A percentile compares a stretch with the other conserved stretches of the same genome.
Evolutionary conservation across 2,797 vertebrate species (phyloP).

Genomic region (Erethizon dorsatum): DNA sequence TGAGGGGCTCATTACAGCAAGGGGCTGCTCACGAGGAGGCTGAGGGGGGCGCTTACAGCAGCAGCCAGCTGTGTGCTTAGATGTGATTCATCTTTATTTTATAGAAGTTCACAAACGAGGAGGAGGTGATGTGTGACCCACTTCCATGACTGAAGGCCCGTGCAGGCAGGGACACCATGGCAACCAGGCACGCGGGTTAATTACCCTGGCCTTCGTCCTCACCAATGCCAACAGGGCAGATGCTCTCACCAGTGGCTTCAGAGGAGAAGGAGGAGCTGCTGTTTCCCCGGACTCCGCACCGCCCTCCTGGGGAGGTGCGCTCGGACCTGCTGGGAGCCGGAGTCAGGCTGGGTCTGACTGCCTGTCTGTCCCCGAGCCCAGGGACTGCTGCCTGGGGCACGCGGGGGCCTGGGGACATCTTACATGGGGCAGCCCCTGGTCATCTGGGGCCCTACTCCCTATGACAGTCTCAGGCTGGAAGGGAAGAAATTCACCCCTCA

Average conservation of each 20-base stretch:
- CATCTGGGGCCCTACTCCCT: background rate
- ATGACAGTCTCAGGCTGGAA: background rate
- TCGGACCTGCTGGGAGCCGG: background rate
- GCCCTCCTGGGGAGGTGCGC: fast-evolving
- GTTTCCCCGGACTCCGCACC: fast-evolving
- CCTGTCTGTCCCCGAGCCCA: background rate
- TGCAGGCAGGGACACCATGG: conserved; percentile 82
- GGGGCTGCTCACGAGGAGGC: background rate
- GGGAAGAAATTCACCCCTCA: background rate
- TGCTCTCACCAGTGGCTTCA: background rate
- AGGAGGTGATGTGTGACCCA: conserved; percentile 83
- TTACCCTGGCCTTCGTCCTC: conserved; percentile 78
- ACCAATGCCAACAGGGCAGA: conserved; percentile 69
- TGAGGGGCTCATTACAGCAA: background rate
- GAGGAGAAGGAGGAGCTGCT: background rate
- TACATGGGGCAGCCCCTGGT: background rate
- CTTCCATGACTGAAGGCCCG: conserved; percentile 83
- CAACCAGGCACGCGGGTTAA: conserved; percentile 84
- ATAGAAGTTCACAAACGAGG: background rate
- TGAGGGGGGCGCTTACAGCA: background rate
- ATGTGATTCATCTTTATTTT: background rate
- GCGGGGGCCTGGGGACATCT: background rate
- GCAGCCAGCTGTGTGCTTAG: fast-evolving
- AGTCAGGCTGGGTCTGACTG: background rate
- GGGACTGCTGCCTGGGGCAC: background rate